Conservation (phyloP, 1,140 invertebrate genomes). For the Nylanderia fulva region DNA sequence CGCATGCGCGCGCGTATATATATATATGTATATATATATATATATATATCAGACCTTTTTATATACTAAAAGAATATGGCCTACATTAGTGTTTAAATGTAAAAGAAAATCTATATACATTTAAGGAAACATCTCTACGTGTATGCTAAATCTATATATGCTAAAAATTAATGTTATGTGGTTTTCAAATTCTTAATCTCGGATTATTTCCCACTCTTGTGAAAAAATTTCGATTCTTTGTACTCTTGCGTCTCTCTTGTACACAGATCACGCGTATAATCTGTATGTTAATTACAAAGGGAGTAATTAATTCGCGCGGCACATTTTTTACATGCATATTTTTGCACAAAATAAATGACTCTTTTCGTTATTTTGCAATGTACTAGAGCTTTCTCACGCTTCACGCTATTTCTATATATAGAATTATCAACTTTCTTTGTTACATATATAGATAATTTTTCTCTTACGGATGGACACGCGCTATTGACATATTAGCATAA, state of each 20-base stretch:
- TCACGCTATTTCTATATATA: neutral
- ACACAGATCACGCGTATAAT: neutral
- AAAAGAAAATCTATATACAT: constrained; percentile 63
- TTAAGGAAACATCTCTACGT: constrained; percentile 47
- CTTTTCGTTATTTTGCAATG: constrained; percentile 10
- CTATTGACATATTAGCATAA: constrained; percentile 5
- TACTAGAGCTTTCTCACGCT: neutral
- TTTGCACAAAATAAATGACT: neutral
- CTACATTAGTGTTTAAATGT: constrained; percentile 79
- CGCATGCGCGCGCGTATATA: constrained; percentile 25
- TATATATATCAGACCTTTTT: constrained; percentile 73
- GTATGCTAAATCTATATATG: constrained; percentile 44
- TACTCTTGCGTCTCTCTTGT: constrained; percentile 25
- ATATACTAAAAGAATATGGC: constrained; percentile 75
- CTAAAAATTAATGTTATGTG: constrained; percentile 63
- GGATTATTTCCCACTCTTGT: constrained; percentile 57
- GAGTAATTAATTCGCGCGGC: neutral
- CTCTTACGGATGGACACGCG: neutral
- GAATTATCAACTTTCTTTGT: constrained; percentile 8
- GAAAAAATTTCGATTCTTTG: constrained; percentile 37
- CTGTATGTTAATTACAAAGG: constrained; percentile 19
- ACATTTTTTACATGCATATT: neutral
- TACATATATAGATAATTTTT: constrained; percentile 6
- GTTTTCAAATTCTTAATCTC: constrained; percentile 25
- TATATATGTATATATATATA: no score